Base-by-base conservation (phyloP, 2,113 vertebrate genomes). In the Myrmophylax atrothorax region DNA sequence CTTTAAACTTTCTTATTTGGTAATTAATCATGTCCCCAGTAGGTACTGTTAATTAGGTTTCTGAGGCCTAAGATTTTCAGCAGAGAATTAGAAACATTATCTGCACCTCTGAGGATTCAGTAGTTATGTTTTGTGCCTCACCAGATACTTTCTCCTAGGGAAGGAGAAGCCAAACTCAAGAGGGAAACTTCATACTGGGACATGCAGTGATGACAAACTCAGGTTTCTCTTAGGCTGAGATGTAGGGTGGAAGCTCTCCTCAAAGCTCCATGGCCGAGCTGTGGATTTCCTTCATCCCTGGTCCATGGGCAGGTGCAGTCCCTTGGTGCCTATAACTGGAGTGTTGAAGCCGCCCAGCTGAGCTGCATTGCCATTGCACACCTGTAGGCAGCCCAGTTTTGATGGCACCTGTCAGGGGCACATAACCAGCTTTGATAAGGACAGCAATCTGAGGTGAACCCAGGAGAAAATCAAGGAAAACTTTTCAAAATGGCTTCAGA, bases 31-130 rank as follows among this genome's bases (percentile, higher is more conserved):
- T 33, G 55, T 75, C 62, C 93, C 87, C 79, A 91, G 42, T 77
- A 95, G 88, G 82, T 96, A 94, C 84, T 72, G 70, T 93, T 95
- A 97, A 96, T 94, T 93, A 96, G 63, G 72, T 96, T 97, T 97
- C 85, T 67, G 56, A 91, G 72, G 63, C 63, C 68, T 40, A 47
- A 42, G 68, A 59, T 92, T 88, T 96, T 96, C 94, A 22, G 1
- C 1, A 19, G 94, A 96, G 94, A 86, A 60, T 28, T 77, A 42
- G 72, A 81, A 95, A 60, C 52, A n/a, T 77, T 81, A 88, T 94
- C 82, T 31, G 6, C 19, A 49, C 81, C 89, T 91, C 73, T 78
- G 72, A 95, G 88, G 73, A 81, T 90, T 90, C 79, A 26, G 52
- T 15, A 72, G 55, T 84, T 77, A 13, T 18, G 60, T 60, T 90